These are phyloP conservation scores for Cephalopholis sonnerati DNA, from an alignment of 2,113 vertebrate genomes.

Conservation along the genomic window DNA sequence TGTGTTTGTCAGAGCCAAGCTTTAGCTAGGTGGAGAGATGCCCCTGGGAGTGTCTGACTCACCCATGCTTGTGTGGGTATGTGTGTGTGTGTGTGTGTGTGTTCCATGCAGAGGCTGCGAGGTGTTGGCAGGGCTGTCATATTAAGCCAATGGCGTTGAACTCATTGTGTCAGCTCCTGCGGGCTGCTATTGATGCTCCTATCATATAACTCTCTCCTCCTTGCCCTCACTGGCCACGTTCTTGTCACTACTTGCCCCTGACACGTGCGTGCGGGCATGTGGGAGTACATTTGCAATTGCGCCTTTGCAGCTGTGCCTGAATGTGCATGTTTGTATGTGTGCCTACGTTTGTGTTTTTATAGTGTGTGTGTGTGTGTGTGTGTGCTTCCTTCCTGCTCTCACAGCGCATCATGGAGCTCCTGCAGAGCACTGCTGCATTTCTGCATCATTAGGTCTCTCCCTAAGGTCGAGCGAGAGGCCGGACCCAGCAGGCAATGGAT, in stretches of 20 bases:
- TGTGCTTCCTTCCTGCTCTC: conserved; percentile 53
- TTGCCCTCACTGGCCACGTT: conserved; percentile 50
- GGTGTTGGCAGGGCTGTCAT: conserved; percentile 76
- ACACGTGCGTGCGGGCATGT: conserved; percentile 25
- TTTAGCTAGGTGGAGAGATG: conserved; percentile 76
- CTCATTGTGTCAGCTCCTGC: conserved; percentile 78
- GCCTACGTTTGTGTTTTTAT: conserved; percentile 41
- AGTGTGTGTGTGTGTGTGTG: not conserved
- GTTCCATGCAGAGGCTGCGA: conserved; percentile 60
- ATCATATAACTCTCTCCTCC: conserved; percentile 56
- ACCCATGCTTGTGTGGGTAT: conserved; percentile 44
- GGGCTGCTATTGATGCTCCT: conserved; percentile 75
- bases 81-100: conserved; percentile 29
- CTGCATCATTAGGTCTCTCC: conserved; percentile 75
- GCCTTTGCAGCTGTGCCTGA: conserved; percentile 51
- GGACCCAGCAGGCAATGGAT: conserved; percentile 48
- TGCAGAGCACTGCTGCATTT: conserved; percentile 65
- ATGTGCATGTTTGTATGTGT: conserved; percentile 31
- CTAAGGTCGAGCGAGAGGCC: conserved; percentile 55
- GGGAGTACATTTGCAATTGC: conserved; percentile 40
- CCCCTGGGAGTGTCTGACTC: conserved; percentile 78
- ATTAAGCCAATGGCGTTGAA: conserved; percentile 69
- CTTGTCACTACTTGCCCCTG: conserved; percentile 56
- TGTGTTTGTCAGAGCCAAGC: conserved; percentile 78
- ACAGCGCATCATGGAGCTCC: conserved; percentile 51